Evolutionary conservation across 2,113 vertebrate species (phyloP).

Genomic region (Hiodon tergisus): DNA sequence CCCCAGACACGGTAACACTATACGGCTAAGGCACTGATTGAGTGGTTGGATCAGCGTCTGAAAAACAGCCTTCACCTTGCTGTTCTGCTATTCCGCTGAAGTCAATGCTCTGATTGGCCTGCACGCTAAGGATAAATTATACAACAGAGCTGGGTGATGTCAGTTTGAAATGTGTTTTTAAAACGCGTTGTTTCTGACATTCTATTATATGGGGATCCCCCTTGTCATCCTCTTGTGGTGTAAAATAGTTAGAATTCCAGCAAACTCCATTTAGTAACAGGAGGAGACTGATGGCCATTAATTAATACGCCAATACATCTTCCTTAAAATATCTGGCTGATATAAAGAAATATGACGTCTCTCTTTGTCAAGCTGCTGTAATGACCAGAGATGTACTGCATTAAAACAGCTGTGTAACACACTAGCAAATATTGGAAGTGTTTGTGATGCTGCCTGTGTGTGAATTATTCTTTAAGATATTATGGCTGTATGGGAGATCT

Average conservation of each 20-base stretch:
- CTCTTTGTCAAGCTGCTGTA: conserved; percentile 31
- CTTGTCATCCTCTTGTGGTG: neutral
- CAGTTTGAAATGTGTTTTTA: neutral
- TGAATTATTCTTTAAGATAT: conserved; percentile 29
- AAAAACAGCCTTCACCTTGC: too few species aligned
- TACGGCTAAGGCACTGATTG: neutral
- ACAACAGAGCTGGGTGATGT: neutral
- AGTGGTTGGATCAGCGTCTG: neutral
- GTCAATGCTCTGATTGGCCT: too few species aligned
- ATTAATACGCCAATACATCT: conserved; percentile 46
- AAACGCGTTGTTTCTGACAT: neutral
- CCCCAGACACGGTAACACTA: neutral
- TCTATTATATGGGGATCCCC: neutral
- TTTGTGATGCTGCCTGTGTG: neutral
- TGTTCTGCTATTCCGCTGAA: too few species aligned
- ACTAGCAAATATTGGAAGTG: conserved; percentile 30
- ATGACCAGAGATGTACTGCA: conserved; percentile 24
- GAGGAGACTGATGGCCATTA: conserved; percentile 38
- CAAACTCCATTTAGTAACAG: conserved; percentile 34
- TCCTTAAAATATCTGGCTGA: conserved; percentile 48
- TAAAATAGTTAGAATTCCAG: conserved; percentile 8
- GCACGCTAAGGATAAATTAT: too few species aligned
- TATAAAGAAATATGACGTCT: conserved; percentile 20
- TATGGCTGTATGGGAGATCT: neutral
- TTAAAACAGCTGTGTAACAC: conserved; percentile 10